phyloP scores from a whole-genome alignment of 53 echinoderm and acorn worm species.

The Crossaster papposus region DNA sequence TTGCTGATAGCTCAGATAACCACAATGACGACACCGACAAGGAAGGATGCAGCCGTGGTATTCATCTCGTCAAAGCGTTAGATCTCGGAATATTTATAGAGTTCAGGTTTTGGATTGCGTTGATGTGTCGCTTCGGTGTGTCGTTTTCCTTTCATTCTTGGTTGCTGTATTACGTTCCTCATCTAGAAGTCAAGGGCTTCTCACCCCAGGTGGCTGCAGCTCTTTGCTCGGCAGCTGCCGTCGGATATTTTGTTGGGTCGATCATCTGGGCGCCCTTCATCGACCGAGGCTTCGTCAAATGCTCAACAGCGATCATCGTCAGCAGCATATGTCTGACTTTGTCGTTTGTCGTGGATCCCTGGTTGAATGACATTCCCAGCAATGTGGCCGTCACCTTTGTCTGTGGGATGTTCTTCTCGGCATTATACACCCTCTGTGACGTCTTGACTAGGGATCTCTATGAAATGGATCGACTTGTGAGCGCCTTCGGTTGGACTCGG shows the following conservation, averaged over 20 bases:
- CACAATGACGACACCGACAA: too few relatives aligned
- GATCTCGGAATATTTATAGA: background rate
- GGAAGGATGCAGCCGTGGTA: background rate
- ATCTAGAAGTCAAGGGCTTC: constrained; percentile 13
- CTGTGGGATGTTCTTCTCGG: too few relatives aligned
- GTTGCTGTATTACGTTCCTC: constrained; percentile 2
- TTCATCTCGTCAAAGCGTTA: background rate
- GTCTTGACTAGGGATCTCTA: background rate
- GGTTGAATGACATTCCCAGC: background rate
- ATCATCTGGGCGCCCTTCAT: constrained; percentile 6
- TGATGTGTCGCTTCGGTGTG: background rate
- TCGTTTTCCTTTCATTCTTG: background rate
- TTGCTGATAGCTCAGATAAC: background rate
- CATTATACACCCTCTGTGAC: background rate
- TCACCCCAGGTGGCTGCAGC: constrained; percentile 4
- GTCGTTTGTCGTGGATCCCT: constrained; percentile 1
- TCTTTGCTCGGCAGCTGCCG: background rate
- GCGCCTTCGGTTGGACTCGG: background rate
- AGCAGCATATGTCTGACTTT: background rate
- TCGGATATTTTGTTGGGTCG: background rate
- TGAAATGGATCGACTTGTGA: background rate
- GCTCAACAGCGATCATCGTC: background rate
- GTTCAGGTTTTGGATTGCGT: background rate
- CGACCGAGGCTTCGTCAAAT: background rate
- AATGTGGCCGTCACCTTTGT: too few relatives aligned